Percentiles rank a stretch among this genome's conserved stretches.
phyloP scores from a whole-genome alignment of 2,888 invertebrate species.

The Drosophila affinis region DNA sequence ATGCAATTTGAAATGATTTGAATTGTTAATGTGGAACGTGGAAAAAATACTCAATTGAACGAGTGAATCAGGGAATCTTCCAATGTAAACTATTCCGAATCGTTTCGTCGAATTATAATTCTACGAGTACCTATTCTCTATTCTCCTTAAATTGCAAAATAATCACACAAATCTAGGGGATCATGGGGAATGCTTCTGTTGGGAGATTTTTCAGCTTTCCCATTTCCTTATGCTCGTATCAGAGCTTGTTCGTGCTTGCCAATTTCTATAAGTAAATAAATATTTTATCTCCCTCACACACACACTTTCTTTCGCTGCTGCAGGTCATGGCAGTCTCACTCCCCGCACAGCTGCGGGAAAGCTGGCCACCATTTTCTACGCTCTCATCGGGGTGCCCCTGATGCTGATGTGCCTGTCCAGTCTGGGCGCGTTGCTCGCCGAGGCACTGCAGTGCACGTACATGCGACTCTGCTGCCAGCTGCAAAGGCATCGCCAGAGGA shows the following conservation, averaged over 20 bases:
- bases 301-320: constrained; percentile 39
- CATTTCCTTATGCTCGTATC: constrained; percentile 13
- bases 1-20: neutral
- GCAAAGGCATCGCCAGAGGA: constrained; percentile 36
- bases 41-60: neutral
- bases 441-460: constrained; percentile 88
- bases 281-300: constrained; percentile 25
- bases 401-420: constrained; percentile 94
- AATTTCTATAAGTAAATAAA: constrained; percentile 12
- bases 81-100: neutral
- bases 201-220: constrained; percentile 7
- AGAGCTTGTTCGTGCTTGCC: constrained; percentile 25
- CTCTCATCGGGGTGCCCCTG: constrained; percentile 93
- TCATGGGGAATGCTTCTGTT: neutral
- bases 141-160: neutral
- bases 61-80: too few species aligned
- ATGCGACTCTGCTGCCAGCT: constrained; percentile 80
- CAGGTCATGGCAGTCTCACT: constrained; percentile 94
- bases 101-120: neutral
- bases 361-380: constrained; percentile 93
- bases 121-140: neutral
- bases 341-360: constrained; percentile 93
- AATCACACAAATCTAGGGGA: neutral
- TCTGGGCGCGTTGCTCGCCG: constrained; percentile 91
- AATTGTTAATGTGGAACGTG: neutral